Percentiles rank a stretch among this genome's conserved stretches.
Conservation (phyloP, 1,140 invertebrate genomes). For the Drosophila varians region DNA sequence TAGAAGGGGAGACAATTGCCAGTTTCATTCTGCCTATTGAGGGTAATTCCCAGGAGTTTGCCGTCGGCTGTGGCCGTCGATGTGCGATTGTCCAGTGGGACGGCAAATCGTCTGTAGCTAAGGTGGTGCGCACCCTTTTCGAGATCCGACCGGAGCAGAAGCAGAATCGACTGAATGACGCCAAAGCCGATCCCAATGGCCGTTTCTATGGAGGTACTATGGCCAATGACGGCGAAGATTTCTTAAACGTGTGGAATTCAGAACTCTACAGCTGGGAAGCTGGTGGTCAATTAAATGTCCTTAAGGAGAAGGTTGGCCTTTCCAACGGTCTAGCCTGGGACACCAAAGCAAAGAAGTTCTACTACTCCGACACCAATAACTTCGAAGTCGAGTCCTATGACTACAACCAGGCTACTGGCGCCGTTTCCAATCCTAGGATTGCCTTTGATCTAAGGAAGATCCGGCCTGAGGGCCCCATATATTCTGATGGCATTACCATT, state of each 20-base stretch:
- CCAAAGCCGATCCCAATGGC: slow-evolving; percentile 92
- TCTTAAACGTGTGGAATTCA: slow-evolving; percentile 85
- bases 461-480: slow-evolving; percentile 83
- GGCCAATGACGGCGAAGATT: slow-evolving; percentile 81
- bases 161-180: slow-evolving; percentile 92
- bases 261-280: slow-evolving; percentile 84
- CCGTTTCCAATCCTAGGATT: slow-evolving; percentile 85
- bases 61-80: slow-evolving; percentile 87
- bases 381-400: slow-evolving; percentile 88
- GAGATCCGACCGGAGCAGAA: slow-evolving; percentile 85
- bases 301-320: slow-evolving; percentile 86
- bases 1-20: slow-evolving; percentile 84
- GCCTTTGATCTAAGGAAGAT: slow-evolving; percentile 85
- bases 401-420: slow-evolving; percentile 88
- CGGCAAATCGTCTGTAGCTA: slow-evolving; percentile 84
- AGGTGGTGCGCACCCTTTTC: slow-evolving; percentile 84
- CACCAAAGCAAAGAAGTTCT: slow-evolving; percentile 87
- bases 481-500: slow-evolving; percentile 90
- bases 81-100: slow-evolving; percentile 88
- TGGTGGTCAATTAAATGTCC: slow-evolving; percentile 86
- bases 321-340: slow-evolving; percentile 94
- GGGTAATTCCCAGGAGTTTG: slow-evolving; percentile 85
- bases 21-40: slow-evolving; percentile 89
- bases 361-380: slow-evolving; percentile 90
- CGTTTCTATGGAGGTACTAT: slow-evolving; percentile 89